Base-by-base conservation (phyloP, 2,888 invertebrate species). In the Drosophila ochracea region DNA sequence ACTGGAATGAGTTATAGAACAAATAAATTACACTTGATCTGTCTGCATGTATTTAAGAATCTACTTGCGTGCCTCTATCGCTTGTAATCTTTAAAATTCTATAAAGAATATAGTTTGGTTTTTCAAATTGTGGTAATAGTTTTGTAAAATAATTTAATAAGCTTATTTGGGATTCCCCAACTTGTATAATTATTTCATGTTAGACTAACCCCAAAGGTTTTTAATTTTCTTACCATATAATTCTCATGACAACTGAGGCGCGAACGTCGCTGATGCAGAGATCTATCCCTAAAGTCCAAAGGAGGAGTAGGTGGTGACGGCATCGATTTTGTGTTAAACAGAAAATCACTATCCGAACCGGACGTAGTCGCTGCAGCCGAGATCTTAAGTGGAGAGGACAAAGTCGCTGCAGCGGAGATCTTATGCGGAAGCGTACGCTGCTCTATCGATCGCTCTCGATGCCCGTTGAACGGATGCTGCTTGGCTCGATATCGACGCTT, bases 401-500 rank as follows among this genome's bases (percentile, higher is more conserved):
- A 30, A 30, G 30, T 30, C 7, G 30, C 30, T 30, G 30, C 30
- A 30, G 7, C 30, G 30, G 30, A 1, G 30, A 30, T 30, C 30
- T 30, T 30, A 30, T 7, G 30, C 30, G 30, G 1, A 30, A 30
- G 60, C 1, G 68, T 4, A 10, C 11, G 79, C n/a, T 84, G 69
- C 33, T 82, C 67, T 5, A 63, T 39, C 9, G 53, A n/a, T 7
- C 28, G 43, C 1, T 74, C 68, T 25, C 78, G 82, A 5, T 76
- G 75, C 0, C 82, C 78, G 21, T 83, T 79, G 0, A 83, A 4
- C 1, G 82, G 66, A 66, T 75, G 64, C 5, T 81, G 47, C 30
- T 64, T 68, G 13, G 83, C 84, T 47, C 80, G 16, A 1, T 92
- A 92, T 47, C 86, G 86, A 6, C 90, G 91, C 63, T 90, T 92